Conservation (phyloP, 2,888 invertebrate genomes). For the Caenorhabditis zanzibari region DNA sequence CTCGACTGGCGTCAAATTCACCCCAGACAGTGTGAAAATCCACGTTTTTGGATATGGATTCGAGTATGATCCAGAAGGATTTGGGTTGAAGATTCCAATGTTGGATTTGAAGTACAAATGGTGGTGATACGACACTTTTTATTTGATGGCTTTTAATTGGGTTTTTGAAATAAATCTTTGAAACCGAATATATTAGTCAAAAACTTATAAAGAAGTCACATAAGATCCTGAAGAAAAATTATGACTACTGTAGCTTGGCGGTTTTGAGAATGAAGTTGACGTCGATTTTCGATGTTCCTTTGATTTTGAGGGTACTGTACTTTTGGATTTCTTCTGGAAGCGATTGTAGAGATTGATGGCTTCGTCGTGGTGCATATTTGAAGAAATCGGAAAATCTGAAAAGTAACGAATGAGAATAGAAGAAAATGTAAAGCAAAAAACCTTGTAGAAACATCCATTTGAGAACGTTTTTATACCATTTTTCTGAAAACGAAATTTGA, state of each 20-base stretch:
- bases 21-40: constrained; percentile 3
- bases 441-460: too few species aligned
- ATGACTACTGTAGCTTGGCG: background rate
- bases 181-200: background rate
- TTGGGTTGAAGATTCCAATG: constrained; percentile 12
- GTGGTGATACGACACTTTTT: constrained; percentile 9
- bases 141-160: background rate
- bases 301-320: too few species aligned
- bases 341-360: constrained; percentile 8
- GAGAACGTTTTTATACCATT: too few species aligned
- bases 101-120: constrained; percentile 32
- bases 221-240: background rate
- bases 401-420: background rate
- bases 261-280: background rate
- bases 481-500: too few species aligned
- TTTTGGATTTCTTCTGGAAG: background rate
- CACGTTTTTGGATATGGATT: constrained; percentile 21
- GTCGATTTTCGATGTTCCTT: too few species aligned
- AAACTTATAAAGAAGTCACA: background rate
- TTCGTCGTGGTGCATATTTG: constrained; percentile 26
- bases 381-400: background rate
- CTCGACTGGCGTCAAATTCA: constrained; percentile 2
- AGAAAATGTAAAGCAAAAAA: too few species aligned
- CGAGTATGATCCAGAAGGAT: constrained; percentile 16
- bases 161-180: background rate